These are phyloP conservation scores for Athrips mouffetella DNA, from an alignment of 2,888 invertebrate genomes.

Conservation along the genomic window DNA sequence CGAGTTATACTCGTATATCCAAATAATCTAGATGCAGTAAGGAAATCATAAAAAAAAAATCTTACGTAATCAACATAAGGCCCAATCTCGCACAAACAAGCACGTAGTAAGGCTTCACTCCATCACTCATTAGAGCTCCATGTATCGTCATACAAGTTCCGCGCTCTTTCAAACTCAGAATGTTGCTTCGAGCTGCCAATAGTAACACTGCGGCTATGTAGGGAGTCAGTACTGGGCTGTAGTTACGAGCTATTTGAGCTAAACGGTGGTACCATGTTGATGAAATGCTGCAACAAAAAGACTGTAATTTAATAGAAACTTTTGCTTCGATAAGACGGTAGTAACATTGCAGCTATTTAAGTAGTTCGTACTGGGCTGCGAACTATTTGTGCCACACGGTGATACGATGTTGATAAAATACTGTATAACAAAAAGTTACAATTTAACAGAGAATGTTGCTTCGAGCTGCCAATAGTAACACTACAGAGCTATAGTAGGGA, in stretches of 20 bases:
- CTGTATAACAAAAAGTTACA: constrained; percentile 44
- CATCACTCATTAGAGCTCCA: constrained; percentile 76
- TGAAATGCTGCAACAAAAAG: constrained; percentile 62
- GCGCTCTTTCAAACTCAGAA: constrained; percentile 36
- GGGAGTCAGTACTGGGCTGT: constrained; percentile 80
- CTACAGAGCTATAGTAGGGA: too few relatives aligned
- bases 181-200: constrained; percentile 70
- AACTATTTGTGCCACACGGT: constrained; percentile 80
- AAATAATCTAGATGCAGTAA: too few relatives aligned
- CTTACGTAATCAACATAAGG: constrained; percentile 66
- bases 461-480: too few relatives aligned
- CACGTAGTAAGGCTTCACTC: constrained; percentile 77
- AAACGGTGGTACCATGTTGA: constrained; percentile 78
- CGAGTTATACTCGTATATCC: too few relatives aligned
- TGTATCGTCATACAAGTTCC: constrained; percentile 69
- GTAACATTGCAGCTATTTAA: too few relatives aligned
- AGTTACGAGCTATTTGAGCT: constrained; percentile 82
- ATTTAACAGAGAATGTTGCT: constrained; percentile 2
- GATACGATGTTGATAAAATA: constrained; percentile 76
- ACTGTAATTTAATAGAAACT: neutral
- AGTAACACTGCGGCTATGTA: constrained; percentile 82
- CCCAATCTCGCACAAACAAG: constrained; percentile 71
- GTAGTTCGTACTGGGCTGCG: too few relatives aligned
- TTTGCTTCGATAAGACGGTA: too few relatives aligned
- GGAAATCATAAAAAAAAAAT: constrained; percentile 19